Evolutionary conservation across 2,888 invertebrate genomes (phyloP).

Genomic region (Spodoptera picta): DNA sequence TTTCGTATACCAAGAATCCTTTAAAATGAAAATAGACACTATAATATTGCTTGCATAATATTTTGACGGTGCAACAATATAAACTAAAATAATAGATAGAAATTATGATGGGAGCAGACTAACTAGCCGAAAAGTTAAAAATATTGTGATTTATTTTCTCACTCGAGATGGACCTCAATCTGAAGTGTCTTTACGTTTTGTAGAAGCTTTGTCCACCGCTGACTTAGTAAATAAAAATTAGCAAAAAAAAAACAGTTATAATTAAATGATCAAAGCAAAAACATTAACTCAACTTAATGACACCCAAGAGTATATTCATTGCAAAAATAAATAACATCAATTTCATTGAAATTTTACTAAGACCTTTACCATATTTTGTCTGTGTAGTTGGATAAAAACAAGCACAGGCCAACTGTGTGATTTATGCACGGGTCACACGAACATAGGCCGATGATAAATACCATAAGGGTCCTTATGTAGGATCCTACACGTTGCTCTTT

Average conservation of each 20-base stretch:
- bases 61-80: too few relatives aligned
- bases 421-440: conserved; percentile 47
- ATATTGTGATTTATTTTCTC: too few relatives aligned
- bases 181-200: too few relatives aligned
- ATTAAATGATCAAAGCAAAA: background rate
- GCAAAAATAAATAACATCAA: conserved; percentile 9
- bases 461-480: conserved; percentile 84
- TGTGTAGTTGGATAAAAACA: conserved; percentile 43
- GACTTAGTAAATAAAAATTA: conserved; percentile 8
- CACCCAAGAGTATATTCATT: background rate
- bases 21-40: too few relatives aligned
- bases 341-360: conserved; percentile 49
- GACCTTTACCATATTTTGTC: conserved; percentile 30
- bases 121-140: too few relatives aligned
- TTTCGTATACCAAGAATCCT: too few relatives aligned
- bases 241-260: conserved; percentile 1
- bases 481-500: conserved; percentile 85
- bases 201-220: too few relatives aligned
- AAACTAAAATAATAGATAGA: too few relatives aligned
- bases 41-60: too few relatives aligned
- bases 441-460: conserved; percentile 74
- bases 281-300: background rate
- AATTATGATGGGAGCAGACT: too few relatives aligned
- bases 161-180: too few relatives aligned
- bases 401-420: conserved; percentile 43